Percentiles rank a stretch among this genome's conserved stretches.
These are phyloP conservation scores for Aphaenogaster ashmeadi DNA, from an alignment of 1,140 invertebrate species.

Conservation along the genomic window DNA sequence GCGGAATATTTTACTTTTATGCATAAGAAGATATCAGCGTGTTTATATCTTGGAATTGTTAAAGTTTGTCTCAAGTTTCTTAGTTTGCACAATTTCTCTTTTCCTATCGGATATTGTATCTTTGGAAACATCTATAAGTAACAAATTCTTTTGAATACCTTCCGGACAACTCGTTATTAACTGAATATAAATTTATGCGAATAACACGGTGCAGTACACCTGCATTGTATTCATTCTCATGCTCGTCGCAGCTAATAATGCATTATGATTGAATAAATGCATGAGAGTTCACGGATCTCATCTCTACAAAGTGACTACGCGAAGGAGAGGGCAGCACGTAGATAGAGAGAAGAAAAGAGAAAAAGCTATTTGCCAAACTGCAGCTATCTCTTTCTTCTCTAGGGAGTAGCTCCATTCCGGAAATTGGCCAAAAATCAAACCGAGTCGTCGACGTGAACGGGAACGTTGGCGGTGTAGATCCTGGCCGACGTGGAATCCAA, in stretches of 20 bases:
- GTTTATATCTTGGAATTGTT: not conserved
- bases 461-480: constrained; percentile 48
- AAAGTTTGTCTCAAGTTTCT: not conserved
- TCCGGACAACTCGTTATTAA: constrained; percentile 23
- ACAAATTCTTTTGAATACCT: not conserved
- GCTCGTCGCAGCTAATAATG: constrained; percentile 53
- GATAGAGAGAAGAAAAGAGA: not conserved
- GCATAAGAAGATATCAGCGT: not conserved
- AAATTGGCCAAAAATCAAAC: constrained; percentile 65
- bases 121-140: not conserved
- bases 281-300: constrained; percentile 46
- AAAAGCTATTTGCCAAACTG: constrained; percentile 7
- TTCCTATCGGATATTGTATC: not conserved
- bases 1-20: not conserved
- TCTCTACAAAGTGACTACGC: constrained; percentile 35
- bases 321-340: not conserved
- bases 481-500: constrained; percentile 44
- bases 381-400: constrained; percentile 37
- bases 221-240: constrained; percentile 30
- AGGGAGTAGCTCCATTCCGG: constrained; percentile 40
- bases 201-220: not conserved
- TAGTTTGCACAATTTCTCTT: not conserved
- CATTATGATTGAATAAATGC: constrained; percentile 59
- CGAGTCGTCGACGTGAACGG: constrained; percentile 44
- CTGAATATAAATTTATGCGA: constrained; percentile 35